Base-by-base conservation (phyloP, 1,140 invertebrate genomes). In the Ostrea edulis region DNA sequence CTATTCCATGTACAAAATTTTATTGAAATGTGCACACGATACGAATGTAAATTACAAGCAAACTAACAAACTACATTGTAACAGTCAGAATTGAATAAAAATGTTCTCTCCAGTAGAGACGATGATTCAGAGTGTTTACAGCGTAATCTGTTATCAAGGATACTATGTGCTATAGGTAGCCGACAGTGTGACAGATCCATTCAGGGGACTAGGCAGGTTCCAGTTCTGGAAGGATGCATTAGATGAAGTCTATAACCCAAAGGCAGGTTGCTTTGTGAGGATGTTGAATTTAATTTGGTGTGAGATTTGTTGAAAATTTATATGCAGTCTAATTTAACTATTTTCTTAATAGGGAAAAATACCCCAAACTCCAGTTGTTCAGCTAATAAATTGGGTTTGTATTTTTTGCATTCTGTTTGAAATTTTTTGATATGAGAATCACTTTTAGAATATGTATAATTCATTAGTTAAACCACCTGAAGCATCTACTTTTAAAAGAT, bases 171-270 rank as follows among this genome's bases (percentile, higher is more conserved):
- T 84, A 82, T 87, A 35, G 95, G 96, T 97, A 1, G 96, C 96
- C 8, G 97, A 98, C 88, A 95, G 95, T 83, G 96, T 96, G 91
- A 97, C 97, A 90, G 68, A 77, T 25, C 68, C 68, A 77, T 9
- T 77, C 25, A 77, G 25, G 12, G 97, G 97, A 54, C 94, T 96
- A 86, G 97, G 98, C 96, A 96, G 97, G 92, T 95, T 98, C 77
- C 96, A 97, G 93, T 99, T 98, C 95, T 99, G 98, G 98, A 96
- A 96, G 90, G 97, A 98, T 92, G 95, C 97, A 51, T 92, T 98
- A 7, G 96, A 97, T 82, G 96, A 96, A 92, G 96, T 96, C 93
- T 98, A 96, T 95, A 94, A 95, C 90, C 93, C 94, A 91, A 77
- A 77, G 68, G 68, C 29, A 77, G 4, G 22, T 77, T 22, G 7